phyloP scores from a whole-genome alignment of 2,888 invertebrate species.

The Trachelus stipa region DNA sequence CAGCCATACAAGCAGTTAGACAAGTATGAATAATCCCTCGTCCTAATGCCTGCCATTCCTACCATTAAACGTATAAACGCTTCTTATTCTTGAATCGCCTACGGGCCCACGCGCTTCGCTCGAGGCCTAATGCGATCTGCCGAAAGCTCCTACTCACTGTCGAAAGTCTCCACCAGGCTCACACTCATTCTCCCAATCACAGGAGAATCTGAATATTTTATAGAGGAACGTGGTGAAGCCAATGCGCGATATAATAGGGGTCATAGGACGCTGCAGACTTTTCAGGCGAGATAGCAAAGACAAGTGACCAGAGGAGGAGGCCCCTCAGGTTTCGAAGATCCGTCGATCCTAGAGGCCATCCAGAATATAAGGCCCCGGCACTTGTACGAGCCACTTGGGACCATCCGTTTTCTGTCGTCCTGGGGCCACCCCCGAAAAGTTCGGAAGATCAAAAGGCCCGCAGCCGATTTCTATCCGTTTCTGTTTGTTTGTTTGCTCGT shows the following conservation, averaged over 20 bases:
- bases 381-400: constrained; percentile 5
- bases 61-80: constrained; percentile 16
- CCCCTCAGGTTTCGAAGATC: too few species aligned
- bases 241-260: background rate
- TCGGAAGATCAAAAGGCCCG: constrained; percentile 46
- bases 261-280: too few species aligned
- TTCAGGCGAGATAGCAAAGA: too few species aligned
- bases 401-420: constrained; percentile 8
- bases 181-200: too few species aligned
- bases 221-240: constrained; percentile 25
- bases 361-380: background rate
- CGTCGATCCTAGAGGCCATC: too few species aligned
- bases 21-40: constrained; percentile 47
- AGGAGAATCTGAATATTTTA: background rate
- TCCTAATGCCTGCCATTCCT: constrained; percentile 35
- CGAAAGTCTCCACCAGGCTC: too few species aligned
- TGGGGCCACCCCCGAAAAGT: constrained; percentile 42
- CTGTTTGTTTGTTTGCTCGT: constrained; percentile 56
- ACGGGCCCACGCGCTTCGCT: too few species aligned
- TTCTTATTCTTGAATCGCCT: background rate
- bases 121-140: too few species aligned
- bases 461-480: constrained; percentile 29
- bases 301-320: constrained; percentile 2
- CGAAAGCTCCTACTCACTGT: too few species aligned
- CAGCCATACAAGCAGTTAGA: background rate